Conservation (phyloP, 2,113 vertebrate genomes). For the Cisticola juncidis region DNA sequence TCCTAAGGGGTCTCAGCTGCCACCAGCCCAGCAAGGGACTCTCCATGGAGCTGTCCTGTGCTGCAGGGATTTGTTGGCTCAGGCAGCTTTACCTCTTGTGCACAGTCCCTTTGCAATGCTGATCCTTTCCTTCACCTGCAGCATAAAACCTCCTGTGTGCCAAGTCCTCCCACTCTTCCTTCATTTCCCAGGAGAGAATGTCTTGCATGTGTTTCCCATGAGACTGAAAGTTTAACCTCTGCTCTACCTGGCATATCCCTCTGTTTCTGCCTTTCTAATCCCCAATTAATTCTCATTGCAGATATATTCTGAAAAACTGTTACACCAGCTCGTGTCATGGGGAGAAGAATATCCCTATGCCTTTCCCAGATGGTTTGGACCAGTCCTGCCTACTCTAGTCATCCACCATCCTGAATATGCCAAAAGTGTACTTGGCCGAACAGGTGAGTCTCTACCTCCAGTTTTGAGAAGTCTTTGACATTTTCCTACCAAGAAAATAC, state of each 20-base stretch:
- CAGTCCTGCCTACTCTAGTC: slow-evolving; percentile 45
- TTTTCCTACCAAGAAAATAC: background rate
- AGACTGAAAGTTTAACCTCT: background rate
- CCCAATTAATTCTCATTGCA: background rate
- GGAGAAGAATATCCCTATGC: slow-evolving; percentile 71
- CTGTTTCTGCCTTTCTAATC: slow-evolving; percentile 43
- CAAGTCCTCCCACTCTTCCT: background rate
- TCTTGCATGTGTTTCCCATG: background rate
- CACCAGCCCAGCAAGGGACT: background rate
- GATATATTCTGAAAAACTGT: slow-evolving; percentile 33
- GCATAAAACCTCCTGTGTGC: background rate
- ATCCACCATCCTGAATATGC: slow-evolving; percentile 82
- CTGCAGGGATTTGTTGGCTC: background rate
- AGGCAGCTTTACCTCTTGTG: background rate
- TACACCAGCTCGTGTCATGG: slow-evolving; percentile 47
- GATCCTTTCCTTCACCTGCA: background rate
- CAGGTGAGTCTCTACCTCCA: background rate
- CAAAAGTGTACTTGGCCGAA: slow-evolving; percentile 62
- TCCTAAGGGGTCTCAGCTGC: accelerated
- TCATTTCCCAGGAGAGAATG: background rate
- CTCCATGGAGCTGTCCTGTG: background rate
- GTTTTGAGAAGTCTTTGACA: background rate
- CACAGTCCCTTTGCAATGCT: accelerated
- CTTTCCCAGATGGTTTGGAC: slow-evolving; percentile 77
- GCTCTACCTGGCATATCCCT: background rate